These are phyloP conservation scores for Nemotelus nigrinus DNA, from an alignment of 2,888 invertebrate species.

Conservation along the genomic window DNA sequence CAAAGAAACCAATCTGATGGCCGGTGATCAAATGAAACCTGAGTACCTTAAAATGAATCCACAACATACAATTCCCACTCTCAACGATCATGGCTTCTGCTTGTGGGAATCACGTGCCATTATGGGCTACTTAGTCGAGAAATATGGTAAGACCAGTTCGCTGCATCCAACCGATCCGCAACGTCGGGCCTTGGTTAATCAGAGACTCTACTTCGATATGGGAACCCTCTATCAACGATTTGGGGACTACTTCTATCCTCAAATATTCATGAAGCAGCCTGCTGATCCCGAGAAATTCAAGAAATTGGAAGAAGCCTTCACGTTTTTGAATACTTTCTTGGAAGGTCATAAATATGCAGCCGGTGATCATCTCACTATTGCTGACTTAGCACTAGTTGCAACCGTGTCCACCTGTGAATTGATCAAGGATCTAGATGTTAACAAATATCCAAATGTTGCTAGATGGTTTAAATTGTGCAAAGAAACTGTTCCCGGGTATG, in stretches of 20 bases:
- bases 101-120: conserved; percentile 90
- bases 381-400: conserved; percentile 77
- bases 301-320: conserved; percentile 75
- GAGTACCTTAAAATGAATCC: conserved; percentile 83
- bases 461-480: conserved; percentile 73
- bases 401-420: conserved; percentile 75
- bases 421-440: conserved; percentile 73
- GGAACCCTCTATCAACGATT: conserved; percentile 78
- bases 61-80: conserved; percentile 84
- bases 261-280: conserved; percentile 70
- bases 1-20: conserved; percentile 70
- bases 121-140: conserved; percentile 79
- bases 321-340: conserved; percentile 77
- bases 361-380: conserved; percentile 78
- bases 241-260: conserved; percentile 75
- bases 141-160: conserved; percentile 80
- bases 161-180: conserved; percentile 81
- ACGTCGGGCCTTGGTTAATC: conserved; percentile 80
- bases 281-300: conserved; percentile 75
- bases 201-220: conserved; percentile 82
- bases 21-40: conserved; percentile 74
- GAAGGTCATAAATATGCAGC: conserved; percentile 76
- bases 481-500: conserved; percentile 69
- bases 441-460: conserved; percentile 74
- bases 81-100: conserved; percentile 83